Evolutionary conservation across 2,888 invertebrate genomes (phyloP).

Genomic region (Mesorhabditis sp.): DNA sequence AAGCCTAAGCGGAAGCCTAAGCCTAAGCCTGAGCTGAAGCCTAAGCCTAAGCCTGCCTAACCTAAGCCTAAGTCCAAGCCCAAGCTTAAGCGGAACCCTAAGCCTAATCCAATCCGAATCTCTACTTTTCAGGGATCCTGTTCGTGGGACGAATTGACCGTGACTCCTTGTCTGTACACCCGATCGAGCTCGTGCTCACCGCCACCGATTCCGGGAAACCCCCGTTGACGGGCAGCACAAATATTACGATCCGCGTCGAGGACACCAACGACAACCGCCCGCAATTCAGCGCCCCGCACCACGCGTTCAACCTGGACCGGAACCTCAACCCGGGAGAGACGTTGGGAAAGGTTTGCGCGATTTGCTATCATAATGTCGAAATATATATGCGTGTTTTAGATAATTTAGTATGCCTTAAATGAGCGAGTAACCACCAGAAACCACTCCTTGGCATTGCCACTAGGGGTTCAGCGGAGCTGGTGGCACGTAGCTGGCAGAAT

Average conservation of each 20-base stretch:
- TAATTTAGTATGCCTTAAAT: no score
- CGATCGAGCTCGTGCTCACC: not conserved
- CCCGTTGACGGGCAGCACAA: slow-evolving; percentile 16
- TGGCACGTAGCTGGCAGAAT: no score
- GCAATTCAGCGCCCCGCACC: slow-evolving; percentile 28
- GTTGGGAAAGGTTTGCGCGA: not conserved
- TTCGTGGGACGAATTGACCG: slow-evolving; percentile 17
- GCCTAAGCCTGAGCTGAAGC: not conserved
- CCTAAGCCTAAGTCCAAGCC: no score
- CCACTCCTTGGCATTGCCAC: no score
- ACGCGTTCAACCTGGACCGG: slow-evolving; percentile 28
- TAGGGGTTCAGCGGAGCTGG: no score
- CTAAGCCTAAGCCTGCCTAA: no score
- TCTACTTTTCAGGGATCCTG: not conserved
- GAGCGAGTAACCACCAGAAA: no score
- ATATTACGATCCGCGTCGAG: slow-evolving; percentile 24
- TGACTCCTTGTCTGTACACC: slow-evolving; percentile 12
- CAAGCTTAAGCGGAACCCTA: no score
- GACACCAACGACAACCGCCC: slow-evolving; percentile 35
- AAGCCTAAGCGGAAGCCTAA: no score
- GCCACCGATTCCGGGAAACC: slow-evolving; percentile 33
- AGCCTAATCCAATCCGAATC: not conserved
- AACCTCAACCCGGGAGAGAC: slow-evolving; percentile 29
- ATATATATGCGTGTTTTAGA: no score
- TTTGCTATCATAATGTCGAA: no score